Evolutionary conservation across 2,113 vertebrate species (phyloP), one percentile per base, ranked within the genome.

Genomic region (Paralichthys olivaceus): DNA sequence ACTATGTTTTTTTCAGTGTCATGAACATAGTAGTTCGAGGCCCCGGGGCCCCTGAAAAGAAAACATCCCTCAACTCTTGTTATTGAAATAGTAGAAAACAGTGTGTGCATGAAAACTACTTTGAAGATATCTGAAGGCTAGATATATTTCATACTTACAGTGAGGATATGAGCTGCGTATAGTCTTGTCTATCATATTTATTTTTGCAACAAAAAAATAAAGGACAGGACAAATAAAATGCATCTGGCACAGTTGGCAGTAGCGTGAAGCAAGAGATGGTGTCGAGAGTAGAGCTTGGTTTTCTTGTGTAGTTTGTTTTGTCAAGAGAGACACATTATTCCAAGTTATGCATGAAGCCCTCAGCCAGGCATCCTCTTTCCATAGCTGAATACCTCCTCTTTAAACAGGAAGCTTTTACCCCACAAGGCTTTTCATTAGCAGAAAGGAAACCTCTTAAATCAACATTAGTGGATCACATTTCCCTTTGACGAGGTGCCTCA

Each of bases 391-490:
- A 20, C 79, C 72, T 67, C 75, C 74, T 84, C 26, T 84, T 86
- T 55, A 78, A 80, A 89, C 83, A 87, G 76, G 80, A 83, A 84
- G 83, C 86, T 83, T 84, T 87, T 73, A 85, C 53, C 54, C 4
- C 13, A 25, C 45, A 40, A 49, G 32, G 26, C 77, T 73, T 61
- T 84, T 89, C 74, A 87, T 84, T 69, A 62, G 51, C 69, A 59
- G 49, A 72, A 40, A 43, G 63, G 40, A 71, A 72, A 83, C 74
- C 63, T 75, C 69, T 69, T 88, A 61, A 73, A 80, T 51, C 76
- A 90, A 89, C 77, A 88, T 45, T 2, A 49, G 70, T 40, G 79
- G 72, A 69, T 84, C 81, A 74, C 14, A 8, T 93, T 89, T 83
- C 71, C 77, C 19, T 78, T 79, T 80, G 73, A 86, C 68, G 57